Base-by-base conservation (phyloP, 2,113 vertebrate genomes). In the Thamnophis sirtalis region DNA sequence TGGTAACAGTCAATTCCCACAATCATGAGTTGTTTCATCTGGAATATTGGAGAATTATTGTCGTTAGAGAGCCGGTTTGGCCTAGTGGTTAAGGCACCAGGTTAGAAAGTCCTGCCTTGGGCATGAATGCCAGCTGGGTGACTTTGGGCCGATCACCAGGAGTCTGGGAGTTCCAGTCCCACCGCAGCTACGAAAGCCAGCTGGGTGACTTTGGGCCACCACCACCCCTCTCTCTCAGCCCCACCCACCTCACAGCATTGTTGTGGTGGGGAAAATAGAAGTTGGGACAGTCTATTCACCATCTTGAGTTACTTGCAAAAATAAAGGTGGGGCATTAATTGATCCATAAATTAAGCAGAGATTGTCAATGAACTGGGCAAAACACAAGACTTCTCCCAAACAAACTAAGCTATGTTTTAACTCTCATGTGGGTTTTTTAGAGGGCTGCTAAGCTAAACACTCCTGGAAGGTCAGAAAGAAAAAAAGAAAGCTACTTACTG, bases 1-100 rank as follows among this genome's bases (percentile, higher is more conserved):
- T 99, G 99, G 97, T 99, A 99, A 85, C 98, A 99, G 51, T 99
- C 99, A 2, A 99, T 99, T 91, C 99, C 99, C 89, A 99, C 98
- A 8, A 99, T 94, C 99, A 99, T 99, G 8, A 99, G 96, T 33
- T 99, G 98, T 87, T 98, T 99, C 73, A 99, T 97, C 99, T 99
- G 94, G 4, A 84, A 84, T 0, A 87, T 90, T 93, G 73, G 1
- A 92, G 0, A 10, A 60, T 60, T 28, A 50, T 17, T 86, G 10
- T 68, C 3, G 17, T 68, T 5, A 17, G 28, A 68, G 60, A 33
- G 63, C 4, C 63, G 15, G 2, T n/a, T 33, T 68, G 63, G 28
- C 9, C 63, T 33, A 33, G 11, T 68, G 28, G 63, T 28, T n/a
- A 63, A 33, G 63, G 63, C 13, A 68, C 13, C 28, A 15, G 63